Percentiles rank a stretch among this genome's conserved stretches.
Conservation (phyloP, 2,113 vertebrate species). For the Miniopterus natalensis region DNA sequence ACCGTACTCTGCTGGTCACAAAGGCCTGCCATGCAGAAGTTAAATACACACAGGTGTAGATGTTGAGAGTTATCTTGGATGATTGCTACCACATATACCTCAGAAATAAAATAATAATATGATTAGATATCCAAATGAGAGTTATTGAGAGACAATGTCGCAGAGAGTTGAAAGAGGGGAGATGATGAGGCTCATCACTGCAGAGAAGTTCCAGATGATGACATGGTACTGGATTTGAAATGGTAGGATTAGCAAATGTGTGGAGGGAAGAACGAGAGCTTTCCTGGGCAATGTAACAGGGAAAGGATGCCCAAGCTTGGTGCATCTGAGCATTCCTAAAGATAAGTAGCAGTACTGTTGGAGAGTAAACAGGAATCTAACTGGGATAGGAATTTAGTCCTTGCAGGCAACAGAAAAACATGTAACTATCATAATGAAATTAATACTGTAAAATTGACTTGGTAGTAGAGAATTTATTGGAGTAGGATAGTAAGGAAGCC, state of each 20-base stretch:
- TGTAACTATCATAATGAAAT: neutral
- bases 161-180: neutral
- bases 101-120: neutral
- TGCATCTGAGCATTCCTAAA: neutral
- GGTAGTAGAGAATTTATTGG: neutral
- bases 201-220: neutral
- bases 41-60: neutral
- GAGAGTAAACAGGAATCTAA: neutral
- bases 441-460: neutral
- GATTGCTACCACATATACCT: neutral
- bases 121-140: neutral
- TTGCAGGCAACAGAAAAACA: neutral
- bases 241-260: neutral
- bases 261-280: neutral
- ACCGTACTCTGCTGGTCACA: neutral
- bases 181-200: neutral
- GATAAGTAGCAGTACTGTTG: neutral
- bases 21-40: neutral
- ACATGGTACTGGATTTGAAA: neutral
- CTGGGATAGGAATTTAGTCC: neutral
- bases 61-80: neutral
- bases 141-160: neutral
- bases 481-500: neutral
- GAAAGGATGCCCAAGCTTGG: neutral
- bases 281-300: neutral